These are phyloP conservation scores for Eumeta japonica DNA, from an alignment of 1,140 invertebrate genomes.

Conservation along the genomic window DNA sequence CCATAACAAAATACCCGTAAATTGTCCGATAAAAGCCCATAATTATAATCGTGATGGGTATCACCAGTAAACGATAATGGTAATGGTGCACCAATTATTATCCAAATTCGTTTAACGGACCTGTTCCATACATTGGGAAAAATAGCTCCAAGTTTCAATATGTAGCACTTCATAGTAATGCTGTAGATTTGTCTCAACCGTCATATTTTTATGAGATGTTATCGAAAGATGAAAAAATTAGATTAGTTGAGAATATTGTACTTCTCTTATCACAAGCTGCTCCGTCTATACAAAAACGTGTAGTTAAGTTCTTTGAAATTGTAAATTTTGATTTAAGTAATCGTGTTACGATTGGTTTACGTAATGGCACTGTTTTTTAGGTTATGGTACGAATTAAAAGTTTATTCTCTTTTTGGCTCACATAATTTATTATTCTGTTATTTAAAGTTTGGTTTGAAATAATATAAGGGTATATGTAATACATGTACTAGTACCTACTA, in stretches of 20 bases:
- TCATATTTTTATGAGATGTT: slow-evolving; percentile 28
- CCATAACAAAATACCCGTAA: slow-evolving; percentile 83
- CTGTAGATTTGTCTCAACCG: slow-evolving; percentile 27
- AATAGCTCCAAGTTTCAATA: slow-evolving; percentile 15
- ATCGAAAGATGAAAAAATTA: slow-evolving; percentile 18
- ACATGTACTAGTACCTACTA: too few relatives aligned
- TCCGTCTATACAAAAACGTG: not conserved
- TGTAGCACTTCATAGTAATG: slow-evolving; percentile 18
- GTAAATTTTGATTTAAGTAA: not conserved
- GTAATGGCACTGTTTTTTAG: too few relatives aligned
- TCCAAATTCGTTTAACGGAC: slow-evolving; percentile 89
- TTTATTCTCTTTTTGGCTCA: too few relatives aligned
- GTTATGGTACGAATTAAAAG: too few relatives aligned
- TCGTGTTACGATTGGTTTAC: not conserved
- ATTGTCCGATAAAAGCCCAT: slow-evolving; percentile 71
- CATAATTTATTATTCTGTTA: too few relatives aligned
- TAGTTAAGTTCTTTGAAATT: not conserved
- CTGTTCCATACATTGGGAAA: slow-evolving; percentile 41
- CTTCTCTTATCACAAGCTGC: slow-evolving; percentile 6
- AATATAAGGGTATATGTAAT: too few relatives aligned
- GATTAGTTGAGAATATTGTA: slow-evolving; percentile 23
- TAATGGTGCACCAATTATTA: slow-evolving; percentile 84
- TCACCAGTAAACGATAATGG: slow-evolving; percentile 64
- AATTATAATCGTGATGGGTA: slow-evolving; percentile 74
- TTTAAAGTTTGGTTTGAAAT: too few relatives aligned